phyloP scores from a whole-genome alignment of 2,888 invertebrate genomes.

The Odontocerum albicorne region DNA sequence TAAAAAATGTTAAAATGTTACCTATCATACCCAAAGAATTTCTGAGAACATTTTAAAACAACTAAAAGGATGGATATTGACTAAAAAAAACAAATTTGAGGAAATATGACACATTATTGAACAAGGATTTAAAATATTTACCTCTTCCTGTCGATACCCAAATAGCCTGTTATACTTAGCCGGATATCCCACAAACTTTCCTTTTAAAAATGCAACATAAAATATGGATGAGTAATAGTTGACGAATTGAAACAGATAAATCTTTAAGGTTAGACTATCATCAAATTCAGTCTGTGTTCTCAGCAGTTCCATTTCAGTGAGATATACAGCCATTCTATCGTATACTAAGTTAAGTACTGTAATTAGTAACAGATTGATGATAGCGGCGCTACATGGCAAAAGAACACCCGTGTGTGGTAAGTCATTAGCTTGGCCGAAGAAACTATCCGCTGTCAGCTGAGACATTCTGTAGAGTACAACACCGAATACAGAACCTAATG shows the following conservation, averaged over 20 bases:
- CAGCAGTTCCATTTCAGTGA: slow-evolving; percentile 75
- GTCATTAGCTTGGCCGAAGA: slow-evolving; percentile 52
- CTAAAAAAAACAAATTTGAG: too few species aligned
- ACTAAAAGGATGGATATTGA: too few species aligned
- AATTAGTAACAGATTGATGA: slow-evolving; percentile 76
- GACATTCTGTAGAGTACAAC: slow-evolving; percentile 78
- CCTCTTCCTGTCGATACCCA: slow-evolving; percentile 71
- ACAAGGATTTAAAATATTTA: slow-evolving; percentile 40
- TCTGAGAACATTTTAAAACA: too few species aligned
- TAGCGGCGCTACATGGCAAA: slow-evolving; percentile 74
- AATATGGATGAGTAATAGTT: slow-evolving; percentile 88
- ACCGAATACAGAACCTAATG: slow-evolving; percentile 72
- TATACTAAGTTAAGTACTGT: slow-evolving; percentile 73
- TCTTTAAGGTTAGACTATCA: slow-evolving; percentile 82
- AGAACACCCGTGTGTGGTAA: slow-evolving; percentile 65
- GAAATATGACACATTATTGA: too few species aligned
- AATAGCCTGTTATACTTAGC: slow-evolving; percentile 74
- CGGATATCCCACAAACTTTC: slow-evolving; percentile 79
- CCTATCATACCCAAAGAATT: too few species aligned
- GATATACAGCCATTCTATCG: slow-evolving; percentile 62
- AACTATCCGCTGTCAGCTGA: slow-evolving; percentile 58
- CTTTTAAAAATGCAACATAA: slow-evolving; percentile 79
- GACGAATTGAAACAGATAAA: slow-evolving; percentile 85
- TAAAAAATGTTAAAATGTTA: too few species aligned
- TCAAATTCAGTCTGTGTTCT: slow-evolving; percentile 86